These are phyloP conservation scores for Lasiurus cinereus DNA, from an alignment of 2,113 vertebrate species.

Conservation along the genomic window DNA sequence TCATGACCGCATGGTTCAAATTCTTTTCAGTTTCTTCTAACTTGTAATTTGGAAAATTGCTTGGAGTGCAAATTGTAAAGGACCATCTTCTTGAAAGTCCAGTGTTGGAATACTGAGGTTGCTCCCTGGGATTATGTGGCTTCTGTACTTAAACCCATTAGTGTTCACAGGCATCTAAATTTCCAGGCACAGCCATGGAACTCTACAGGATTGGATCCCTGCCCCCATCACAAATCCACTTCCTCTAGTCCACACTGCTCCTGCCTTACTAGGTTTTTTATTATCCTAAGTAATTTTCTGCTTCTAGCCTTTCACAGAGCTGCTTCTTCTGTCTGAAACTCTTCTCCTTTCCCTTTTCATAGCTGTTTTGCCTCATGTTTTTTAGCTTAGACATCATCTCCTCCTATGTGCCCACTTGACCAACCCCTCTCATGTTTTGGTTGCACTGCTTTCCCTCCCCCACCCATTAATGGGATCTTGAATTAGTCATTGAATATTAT, in stretches of 20 bases:
- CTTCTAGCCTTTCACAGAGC: background rate
- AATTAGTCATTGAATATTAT: background rate
- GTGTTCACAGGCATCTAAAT: background rate
- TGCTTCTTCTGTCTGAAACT: background rate
- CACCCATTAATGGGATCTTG: background rate
- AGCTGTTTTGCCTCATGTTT: background rate
- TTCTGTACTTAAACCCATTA: background rate
- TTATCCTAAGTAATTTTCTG: background rate
- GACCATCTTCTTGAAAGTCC: background rate
- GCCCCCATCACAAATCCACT: accelerated
- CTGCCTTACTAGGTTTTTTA: background rate
- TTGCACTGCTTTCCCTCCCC: accelerated
- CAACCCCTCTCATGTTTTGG: background rate
- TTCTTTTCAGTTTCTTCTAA: background rate
- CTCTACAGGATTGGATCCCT: background rate
- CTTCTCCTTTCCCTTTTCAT: background rate
- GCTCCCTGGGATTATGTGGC: background rate
- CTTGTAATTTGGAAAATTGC: background rate
- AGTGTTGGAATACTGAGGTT: background rate
- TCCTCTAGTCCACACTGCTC: background rate
- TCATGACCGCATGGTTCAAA: background rate
- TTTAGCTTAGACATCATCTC: background rate
- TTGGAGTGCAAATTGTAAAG: background rate
- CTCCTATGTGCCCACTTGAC: background rate
- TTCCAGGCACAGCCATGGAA: background rate